Base-by-base conservation (phyloP, 2,888 invertebrate genomes). In the Calliphora vomitoria region DNA sequence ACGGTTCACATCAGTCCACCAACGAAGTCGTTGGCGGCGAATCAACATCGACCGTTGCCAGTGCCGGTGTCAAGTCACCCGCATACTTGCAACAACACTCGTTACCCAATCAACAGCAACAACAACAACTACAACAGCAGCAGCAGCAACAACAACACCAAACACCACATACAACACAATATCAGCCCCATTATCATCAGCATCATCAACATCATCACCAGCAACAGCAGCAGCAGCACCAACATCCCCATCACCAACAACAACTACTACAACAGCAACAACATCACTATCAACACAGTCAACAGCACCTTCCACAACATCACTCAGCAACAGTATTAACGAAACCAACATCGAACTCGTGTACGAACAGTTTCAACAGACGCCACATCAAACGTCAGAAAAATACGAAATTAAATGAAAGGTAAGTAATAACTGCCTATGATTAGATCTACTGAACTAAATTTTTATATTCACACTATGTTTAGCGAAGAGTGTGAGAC, bases 331-430 rank as follows among this genome's bases (percentile, higher is more conserved):
- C 86, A 84, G 92, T 92, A 89, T 91, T 93, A 87, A 90, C 92
- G 62, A 92, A 93, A 89, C 92, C 92, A 86, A 93, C 93, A 90
- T 93, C 93, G 88, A 92, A 92, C 83, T 93, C 93, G 91, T 93
- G 93, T 90, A 93, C 93, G 88, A 94, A 93, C 88, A 93, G 93
- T 90, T 93, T 94, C 89, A 93, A 93, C 89, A 91, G 93, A 44
- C 92, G 92, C 8, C 92, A 92, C 90, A 92, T 92, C 72, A 93
- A 93, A 78, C 90, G 92, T 82, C 93, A 93, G 89, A 93, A 93
- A 90, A 92, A 92, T 90, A 88, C 90, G 82, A 93, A 93, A 91
- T 91, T 94, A 80, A 93, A 92, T 90, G 93, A 93, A 90, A 93
- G 94, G 93, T 93, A 90, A 91, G 91, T 6, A 31, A 2, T 25